Evolutionary conservation across 23 tunicate species (phyloP).

Genomic region (Halocynthia roretzi): DNA sequence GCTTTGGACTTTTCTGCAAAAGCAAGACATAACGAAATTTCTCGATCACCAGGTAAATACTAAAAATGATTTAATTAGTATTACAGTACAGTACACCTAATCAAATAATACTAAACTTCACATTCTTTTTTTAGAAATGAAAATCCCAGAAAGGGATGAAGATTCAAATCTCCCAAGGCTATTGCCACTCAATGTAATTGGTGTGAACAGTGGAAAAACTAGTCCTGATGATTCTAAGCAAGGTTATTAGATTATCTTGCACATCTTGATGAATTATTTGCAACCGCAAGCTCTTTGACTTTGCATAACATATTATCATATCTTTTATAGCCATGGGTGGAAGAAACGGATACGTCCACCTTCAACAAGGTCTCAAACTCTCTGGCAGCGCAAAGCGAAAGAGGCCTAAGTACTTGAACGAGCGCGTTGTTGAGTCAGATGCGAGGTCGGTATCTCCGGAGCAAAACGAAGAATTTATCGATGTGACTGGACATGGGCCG

Average conservation of each 20-base stretch:
- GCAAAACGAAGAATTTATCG: neutral
- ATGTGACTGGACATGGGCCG: neutral
- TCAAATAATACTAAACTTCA: too few species aligned
- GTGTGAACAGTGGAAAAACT: too few species aligned
- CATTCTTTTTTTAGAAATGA: too few species aligned
- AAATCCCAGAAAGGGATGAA: too few species aligned
- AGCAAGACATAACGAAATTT: slow-evolving; percentile 4
- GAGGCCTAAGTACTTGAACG: slow-evolving; percentile 57
- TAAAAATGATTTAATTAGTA: too few species aligned
- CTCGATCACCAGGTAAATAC: too few species aligned
- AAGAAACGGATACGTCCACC: neutral
- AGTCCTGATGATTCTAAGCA: too few species aligned
- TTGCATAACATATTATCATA: neutral
- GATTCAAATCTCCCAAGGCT: too few species aligned
- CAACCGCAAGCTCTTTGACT: neutral
- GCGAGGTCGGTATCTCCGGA: neutral
- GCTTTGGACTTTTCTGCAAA: slow-evolving; percentile 72
- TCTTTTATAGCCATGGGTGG: neutral
- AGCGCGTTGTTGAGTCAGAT: slow-evolving; percentile 13
- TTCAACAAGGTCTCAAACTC: slow-evolving; percentile 5
- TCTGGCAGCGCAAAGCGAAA: slow-evolving; percentile 80
- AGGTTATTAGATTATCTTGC: too few species aligned
- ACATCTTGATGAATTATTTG: neutral
- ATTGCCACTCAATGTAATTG: too few species aligned
- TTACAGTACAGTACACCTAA: too few species aligned